Base-by-base conservation (phyloP, 2,797 vertebrate genomes). In the Propithecus deckenii region DNA sequence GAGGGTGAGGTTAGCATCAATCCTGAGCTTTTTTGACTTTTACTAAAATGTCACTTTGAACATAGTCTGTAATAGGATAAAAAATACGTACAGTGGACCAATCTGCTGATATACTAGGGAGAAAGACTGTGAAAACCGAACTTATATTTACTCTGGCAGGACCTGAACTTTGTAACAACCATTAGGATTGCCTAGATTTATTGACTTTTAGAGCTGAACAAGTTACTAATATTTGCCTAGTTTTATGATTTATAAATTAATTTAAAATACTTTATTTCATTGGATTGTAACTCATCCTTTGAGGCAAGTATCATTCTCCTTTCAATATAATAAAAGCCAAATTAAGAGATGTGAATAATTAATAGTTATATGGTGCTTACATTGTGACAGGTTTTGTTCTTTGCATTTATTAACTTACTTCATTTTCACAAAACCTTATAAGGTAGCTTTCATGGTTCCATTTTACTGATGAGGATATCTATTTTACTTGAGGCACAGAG, bases 401-500 rank as follows among this genome's bases (percentile, higher is more conserved):
- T 91, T 80, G 32, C 28, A 89, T 89, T 79, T 59, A 78, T 79
- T 78, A 94, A 91, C 2, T 86, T 88, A 74, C 25, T 74, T 96
- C 48, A 74, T 96, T 92, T 92, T 84, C 28, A 92, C 4, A 84
- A 84, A 94, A 78, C 9, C 10, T 72, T 89, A 11, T 65, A 57
- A 57, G 74, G 22, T 89, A 80, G 35, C 18, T 63, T 94, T 23
- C 30, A 20, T 72, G 50, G 80, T 67, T 93, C 25, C 41, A 85
- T 94, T 96, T 90, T 92, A 86, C 55, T 86, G 43, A 74, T 75
- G 79, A 94, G 65, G 28, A 96, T 96, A 65, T 72, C 7, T 12
- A 20, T 38, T 89, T 93, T 41, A 89, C 9, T 48, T 89, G 57
- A 95, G 48, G 25, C 9, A 67, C 22, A 72, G 32, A 95, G 23